Evolutionary conservation across 2,888 invertebrate genomes (phyloP).

Genomic region (Cylloceria caligata): DNA sequence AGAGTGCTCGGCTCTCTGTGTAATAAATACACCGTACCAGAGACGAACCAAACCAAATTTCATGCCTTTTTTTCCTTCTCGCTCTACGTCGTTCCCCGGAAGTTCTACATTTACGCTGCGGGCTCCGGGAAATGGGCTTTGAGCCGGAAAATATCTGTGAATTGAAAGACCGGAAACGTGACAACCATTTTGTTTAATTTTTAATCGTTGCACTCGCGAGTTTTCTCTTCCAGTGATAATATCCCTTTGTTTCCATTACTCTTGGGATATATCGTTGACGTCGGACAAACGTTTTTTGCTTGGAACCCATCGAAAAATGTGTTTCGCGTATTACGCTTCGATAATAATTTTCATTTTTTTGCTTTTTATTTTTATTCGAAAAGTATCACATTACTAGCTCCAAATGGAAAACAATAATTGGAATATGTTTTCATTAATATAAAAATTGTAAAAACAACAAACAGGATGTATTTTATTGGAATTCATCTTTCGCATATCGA

Average conservation of each 20-base stretch:
- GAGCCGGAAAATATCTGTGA: conserved; percentile 36
- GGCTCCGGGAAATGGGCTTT: conserved; percentile 31
- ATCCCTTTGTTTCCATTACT: conserved; percentile 25
- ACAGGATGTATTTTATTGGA: neutral
- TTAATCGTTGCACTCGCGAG: conserved; percentile 21
- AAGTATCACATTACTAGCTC: no score
- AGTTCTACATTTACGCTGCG: conserved; percentile 52
- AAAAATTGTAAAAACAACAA: no score
- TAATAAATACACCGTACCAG: conserved; percentile 46
- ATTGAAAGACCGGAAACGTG: conserved; percentile 43
- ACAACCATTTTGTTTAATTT: conserved; percentile 32
- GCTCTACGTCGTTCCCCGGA: conserved; percentile 40
- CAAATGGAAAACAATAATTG: no score
- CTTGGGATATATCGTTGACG: neutral
- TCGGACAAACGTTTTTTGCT: neutral
- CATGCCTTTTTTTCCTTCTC: conserved; percentile 14
- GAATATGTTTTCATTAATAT: no score
- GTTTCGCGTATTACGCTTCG: no score
- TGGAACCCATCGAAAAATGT: no score
- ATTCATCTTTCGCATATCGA: neutral
- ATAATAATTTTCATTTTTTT: no score
- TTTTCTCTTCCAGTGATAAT: conserved; percentile 21
- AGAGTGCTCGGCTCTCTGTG: conserved; percentile 20
- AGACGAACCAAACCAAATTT: conserved; percentile 42
- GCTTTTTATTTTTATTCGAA: no score